A percentile compares a stretch with the other conserved stretches of the same genome.
These are phyloP conservation scores for Subanguina moxae DNA, from an alignment of 1,140 invertebrate species.

Conservation along the genomic window DNA sequence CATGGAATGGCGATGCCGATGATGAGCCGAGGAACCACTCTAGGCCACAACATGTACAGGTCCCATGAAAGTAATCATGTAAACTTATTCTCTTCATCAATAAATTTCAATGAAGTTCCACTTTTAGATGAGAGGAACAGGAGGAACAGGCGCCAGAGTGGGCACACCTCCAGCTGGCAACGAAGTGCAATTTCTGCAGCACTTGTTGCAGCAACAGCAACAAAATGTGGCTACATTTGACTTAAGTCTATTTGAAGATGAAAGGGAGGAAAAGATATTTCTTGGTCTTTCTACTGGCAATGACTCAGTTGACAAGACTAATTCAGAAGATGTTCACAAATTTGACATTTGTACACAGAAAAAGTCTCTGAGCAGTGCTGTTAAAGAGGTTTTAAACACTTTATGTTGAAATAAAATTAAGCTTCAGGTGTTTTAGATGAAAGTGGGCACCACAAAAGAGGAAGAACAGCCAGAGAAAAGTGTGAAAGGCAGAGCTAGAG, in stretches of 20 bases:
- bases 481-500: conserved; percentile 24
- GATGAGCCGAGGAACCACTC: conserved; percentile 26
- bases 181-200: conserved; percentile 45
- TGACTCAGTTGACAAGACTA: conserved; percentile 2
- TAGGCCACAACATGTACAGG: conserved; percentile 42
- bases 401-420: no score
- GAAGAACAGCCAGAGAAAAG: neutral
- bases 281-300: conserved; percentile 1
- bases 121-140: neutral
- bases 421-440: conserved; percentile 30
- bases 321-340: neutral
- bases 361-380: conserved; percentile 24
- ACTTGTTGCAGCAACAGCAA: conserved; percentile 19
- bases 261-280: conserved; percentile 22
- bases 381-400: conserved; percentile 21
- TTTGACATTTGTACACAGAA: neutral
- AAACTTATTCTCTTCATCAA: neutral
- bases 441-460: conserved; percentile 16
- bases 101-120: neutral
- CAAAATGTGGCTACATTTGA: conserved; percentile 20
- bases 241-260: conserved; percentile 38
- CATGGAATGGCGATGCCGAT: neutral
- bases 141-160: neutral
- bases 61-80: conserved; percentile 14
- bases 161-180: conserved; percentile 20